Evolutionary conservation across 2,888 invertebrate genomes (phyloP).

Genomic region (Acanthosepion pharaonis): DNA sequence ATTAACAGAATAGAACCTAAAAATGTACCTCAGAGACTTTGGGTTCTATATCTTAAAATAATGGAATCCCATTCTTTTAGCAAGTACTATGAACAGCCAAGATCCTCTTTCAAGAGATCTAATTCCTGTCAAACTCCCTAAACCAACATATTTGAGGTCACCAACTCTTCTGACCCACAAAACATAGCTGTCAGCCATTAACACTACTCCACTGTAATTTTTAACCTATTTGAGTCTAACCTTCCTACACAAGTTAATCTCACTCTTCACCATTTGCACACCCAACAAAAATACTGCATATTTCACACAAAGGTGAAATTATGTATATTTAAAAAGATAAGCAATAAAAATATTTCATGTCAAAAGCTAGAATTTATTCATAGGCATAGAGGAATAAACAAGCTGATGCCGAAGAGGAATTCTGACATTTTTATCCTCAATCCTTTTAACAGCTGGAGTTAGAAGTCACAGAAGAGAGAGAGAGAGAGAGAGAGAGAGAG

Average conservation of each 20-base stretch:
- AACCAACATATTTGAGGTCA: background rate
- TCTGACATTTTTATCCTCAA: background rate
- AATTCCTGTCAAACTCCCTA: background rate
- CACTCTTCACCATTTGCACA: background rate
- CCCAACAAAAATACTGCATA: background rate
- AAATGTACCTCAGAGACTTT: too few relatives aligned
- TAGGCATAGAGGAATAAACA: background rate
- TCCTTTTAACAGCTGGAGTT: background rate
- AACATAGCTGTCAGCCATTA: background rate
- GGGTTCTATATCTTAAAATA: background rate
- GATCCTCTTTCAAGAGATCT: background rate
- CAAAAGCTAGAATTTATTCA: background rate
- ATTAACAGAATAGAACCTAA: background rate
- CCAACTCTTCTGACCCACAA: slow-evolving; percentile 13
- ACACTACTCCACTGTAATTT: background rate
- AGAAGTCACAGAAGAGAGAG: background rate
- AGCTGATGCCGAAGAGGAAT: background rate
- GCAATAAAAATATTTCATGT: background rate
- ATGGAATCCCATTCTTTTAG: background rate
- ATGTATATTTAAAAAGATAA: background rate
- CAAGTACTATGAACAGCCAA: background rate
- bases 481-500: background rate
- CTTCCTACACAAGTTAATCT: background rate
- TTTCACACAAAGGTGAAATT: background rate
- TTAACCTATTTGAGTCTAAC: slow-evolving; percentile 17